A percentile compares a stretch with the other conserved stretches of the same genome.
These are phyloP conservation scores for Cygnus atratus DNA, from an alignment of 2,113 vertebrate genomes.

Conservation along the genomic window DNA sequence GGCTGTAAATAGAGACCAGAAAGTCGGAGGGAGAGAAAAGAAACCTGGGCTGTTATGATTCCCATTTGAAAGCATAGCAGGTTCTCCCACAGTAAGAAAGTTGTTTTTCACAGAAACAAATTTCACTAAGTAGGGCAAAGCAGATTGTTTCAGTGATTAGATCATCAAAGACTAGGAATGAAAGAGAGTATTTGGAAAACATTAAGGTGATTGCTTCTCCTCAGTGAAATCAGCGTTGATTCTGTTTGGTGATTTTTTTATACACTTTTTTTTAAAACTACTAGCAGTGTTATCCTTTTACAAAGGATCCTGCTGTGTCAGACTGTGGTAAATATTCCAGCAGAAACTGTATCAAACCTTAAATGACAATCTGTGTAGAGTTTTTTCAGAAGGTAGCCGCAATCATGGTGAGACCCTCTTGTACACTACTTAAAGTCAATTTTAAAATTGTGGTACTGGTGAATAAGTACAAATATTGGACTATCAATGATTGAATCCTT, in stretches of 20 bases:
- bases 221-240: background rate
- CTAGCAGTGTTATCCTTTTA: background rate
- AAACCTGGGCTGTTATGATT: background rate
- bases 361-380: background rate
- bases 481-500: background rate
- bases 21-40: background rate
- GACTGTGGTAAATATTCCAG: background rate
- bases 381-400: background rate
- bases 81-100: background rate
- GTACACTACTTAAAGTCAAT: background rate
- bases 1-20: background rate
- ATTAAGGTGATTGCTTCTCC: conserved; percentile 14
- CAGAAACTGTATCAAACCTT: background rate
- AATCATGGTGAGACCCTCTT: background rate
- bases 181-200: background rate
- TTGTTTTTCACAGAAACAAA: background rate
- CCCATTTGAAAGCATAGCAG: background rate
- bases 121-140: conserved; percentile 30
- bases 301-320: background rate
- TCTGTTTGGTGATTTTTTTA: background rate
- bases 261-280: background rate
- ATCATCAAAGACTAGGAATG: conserved; percentile 10
- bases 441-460: background rate
- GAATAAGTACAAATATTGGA: background rate
- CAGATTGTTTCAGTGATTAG: conserved; percentile 23